These are phyloP conservation scores for Mastomys coucha DNA, from an alignment of 2,113 vertebrate species.

Conservation along the genomic window DNA sequence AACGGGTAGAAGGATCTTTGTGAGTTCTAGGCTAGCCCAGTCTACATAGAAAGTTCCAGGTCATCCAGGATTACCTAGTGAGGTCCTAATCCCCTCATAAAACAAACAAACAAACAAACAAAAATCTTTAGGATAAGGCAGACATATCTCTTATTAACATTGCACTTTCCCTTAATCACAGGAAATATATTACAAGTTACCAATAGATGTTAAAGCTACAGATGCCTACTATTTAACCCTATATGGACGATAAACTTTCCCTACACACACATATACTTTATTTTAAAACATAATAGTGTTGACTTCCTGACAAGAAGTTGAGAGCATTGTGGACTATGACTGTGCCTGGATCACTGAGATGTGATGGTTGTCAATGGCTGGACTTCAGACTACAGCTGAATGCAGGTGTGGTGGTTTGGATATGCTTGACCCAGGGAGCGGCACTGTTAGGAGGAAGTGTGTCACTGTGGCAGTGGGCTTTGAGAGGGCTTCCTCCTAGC, in stretches of 20 bases:
- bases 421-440: too few relatives aligned
- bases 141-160: not conserved
- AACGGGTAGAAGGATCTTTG: not conserved
- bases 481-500: too few relatives aligned
- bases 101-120: too few relatives aligned
- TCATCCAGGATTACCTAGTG: not conserved
- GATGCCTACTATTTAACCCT: not conserved
- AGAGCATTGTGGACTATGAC: not conserved
- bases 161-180: not conserved
- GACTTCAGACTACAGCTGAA: not conserved
- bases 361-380: not conserved
- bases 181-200: not conserved
- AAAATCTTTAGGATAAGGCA: not conserved
- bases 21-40: not conserved
- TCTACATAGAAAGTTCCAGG: not conserved
- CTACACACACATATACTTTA: not conserved
- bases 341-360: not conserved
- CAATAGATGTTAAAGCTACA: not conserved
- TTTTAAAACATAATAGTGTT: not conserved
- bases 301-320: not conserved
- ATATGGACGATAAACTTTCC: not conserved
- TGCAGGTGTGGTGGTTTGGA: too few relatives aligned
- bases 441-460: too few relatives aligned
- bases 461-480: too few relatives aligned
- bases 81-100: not conserved